Evolutionary conservation across 1,140 invertebrate species (phyloP), one percentile per base, ranked within the genome.

Genomic region (Maconellicoccus hirsutus): DNA sequence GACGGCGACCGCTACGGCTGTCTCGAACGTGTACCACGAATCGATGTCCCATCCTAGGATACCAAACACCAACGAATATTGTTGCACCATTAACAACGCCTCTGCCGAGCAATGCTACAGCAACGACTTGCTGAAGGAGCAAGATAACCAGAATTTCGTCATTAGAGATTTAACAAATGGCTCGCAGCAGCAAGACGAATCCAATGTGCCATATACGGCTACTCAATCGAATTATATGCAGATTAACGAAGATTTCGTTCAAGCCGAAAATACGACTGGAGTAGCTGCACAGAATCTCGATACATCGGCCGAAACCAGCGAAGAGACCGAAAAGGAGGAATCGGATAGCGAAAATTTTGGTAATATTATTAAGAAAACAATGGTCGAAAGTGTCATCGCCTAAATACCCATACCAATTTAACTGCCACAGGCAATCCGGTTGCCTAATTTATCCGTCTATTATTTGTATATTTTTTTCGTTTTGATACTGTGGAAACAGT

Each of bases 311-410:
- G 69, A 27, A 21, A n/a, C 71, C 3, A 70, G 33, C 52, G 69
- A 42, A 19, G 29, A 26, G 3, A 42, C 25, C 7, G 61, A 70
- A 0, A 61, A 72, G 14, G 27, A 27, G n/a, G 33, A 70, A 69
- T 82, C 81, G 73, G 83, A 84, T 39, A 70, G 70, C 69, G 90
- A 92, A 77, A 93, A 93, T 79, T 93, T 94, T 79, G 91, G 91
- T 42, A 91, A 94, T 83, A 91, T 94, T 73, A 93, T 94, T 73
- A 94, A 93, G 80, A 93, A 94, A 80, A 90, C 91, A 33, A 93
- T 94, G 84, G 91, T 93, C 75, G 92, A 93, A 81, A 92, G 90
- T 76, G 91, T 92, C 72, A 90, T 88, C 76, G 90, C 89, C 79
- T 91, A 86, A 83, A 19, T 4, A 66, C 16, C 2, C 10, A 22